Evolutionary conservation across 2,888 invertebrate species (phyloP), one percentile per base, ranked within the genome.

Genomic region (Scaptodrosophila latifasciaeformis): DNA sequence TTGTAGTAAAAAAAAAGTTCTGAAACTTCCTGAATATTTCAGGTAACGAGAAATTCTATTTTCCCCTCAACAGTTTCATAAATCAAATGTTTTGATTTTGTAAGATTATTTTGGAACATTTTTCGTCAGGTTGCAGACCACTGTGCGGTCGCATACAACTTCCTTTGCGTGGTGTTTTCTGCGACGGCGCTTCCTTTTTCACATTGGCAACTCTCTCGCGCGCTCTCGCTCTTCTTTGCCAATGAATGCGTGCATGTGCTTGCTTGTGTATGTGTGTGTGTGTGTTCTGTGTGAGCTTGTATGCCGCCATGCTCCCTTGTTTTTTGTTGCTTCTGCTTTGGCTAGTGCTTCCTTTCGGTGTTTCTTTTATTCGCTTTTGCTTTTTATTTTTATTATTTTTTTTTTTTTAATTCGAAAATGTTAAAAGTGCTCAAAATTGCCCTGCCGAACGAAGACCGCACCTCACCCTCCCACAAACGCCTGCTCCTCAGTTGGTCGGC

Each of bases 371-470:
- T 54, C 35, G 54, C 40, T 49, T 43, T 5, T 21, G 47, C 12
- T 35, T 43, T 54, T 56, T 62, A 68, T 49, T 61, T 62, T 48
- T 55, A 56, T 50, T 24, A 53, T 48, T 46, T 7, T 42, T 24
- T 42, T 24, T 7, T 12, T 39, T 40, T 40, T 21, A 49, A 46
- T 63, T 64, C 54, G 54, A 65, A 72, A 70, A 67, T 64, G 61
- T 68, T 74, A 80, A 74, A 81, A 81, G 81, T 81, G 77, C 76
- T 79, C 70, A 69, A 75, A 81, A 77, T 77, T 81, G 67, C 67
- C 74, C 59, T 64, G 58, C 40, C 55, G n/a, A 43, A 17, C 45
- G n/a, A 39, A 13, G 42, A 46, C 59, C 56, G 46, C 60, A 27
- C 9, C 4, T 4, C 60, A n/a, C n/a, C n/a, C n/a, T n/a, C n/a